Base-by-base conservation (phyloP, 2,797 vertebrate species). In the Schizothorax lantsangensis region DNA sequence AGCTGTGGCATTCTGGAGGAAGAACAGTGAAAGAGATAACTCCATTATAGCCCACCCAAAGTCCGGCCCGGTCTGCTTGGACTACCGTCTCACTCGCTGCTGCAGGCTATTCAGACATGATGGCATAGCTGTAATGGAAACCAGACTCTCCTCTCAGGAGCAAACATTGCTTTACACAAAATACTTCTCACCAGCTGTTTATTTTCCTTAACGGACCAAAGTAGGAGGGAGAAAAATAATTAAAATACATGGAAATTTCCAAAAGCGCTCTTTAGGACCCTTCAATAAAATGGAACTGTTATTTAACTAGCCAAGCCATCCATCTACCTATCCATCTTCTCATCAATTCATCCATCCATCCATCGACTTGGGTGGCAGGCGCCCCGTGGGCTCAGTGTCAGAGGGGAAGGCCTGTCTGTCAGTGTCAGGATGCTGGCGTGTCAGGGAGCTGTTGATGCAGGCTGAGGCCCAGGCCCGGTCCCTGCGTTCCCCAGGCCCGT, bases 331-430 rank as follows among this genome's bases (percentile, higher is more conserved):
- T 89, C 89, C 90, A 80, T 88, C 86, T 89, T 81, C 88, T 66
- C 87, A 89, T 88, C 84, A 82, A 87, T 89, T 88, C 84, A 89
- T 89, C 87, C 82, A 87, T 89, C 90, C 83, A 82, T 89, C 89
- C 72, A 1, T 91, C 92, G 89, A 92, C 93, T 92, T 96, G 95
- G 95, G 94, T 95, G 95, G 94, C 93, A 90, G 93, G 88, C 62
- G 73, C 90, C 93, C 92, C 84, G 89, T 91, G 87, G 91, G 83
- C 90, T 87, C 83, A 38, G 86, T 94, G 94, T 95, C 94, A 95
- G 93, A 94, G 92, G 92, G 92, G 95, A 95, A 90, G 91, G 89
- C 92, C 92, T 92, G 93, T 96, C 95, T 96, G 94, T 96, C 95
- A 96, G 90, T 93, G 82, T 93, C 90, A 91, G 92, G 90, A 92